These are phyloP conservation scores for Brachionichthys hirsutus DNA, from an alignment of 2,113 vertebrate species.

Conservation along the genomic window DNA sequence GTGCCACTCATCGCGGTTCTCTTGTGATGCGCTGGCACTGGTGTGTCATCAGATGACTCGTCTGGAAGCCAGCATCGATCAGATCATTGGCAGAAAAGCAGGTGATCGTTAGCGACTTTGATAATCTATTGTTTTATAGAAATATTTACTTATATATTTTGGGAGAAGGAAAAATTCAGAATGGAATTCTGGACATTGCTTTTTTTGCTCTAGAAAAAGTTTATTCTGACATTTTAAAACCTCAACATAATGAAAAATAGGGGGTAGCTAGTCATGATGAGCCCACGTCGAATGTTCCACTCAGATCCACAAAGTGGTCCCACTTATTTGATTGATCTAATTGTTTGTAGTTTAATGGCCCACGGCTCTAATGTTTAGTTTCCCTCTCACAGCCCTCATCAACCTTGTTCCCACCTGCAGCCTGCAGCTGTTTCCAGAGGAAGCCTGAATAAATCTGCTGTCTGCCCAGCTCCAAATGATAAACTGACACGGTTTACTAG, in stretches of 20 bases:
- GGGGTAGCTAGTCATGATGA: background rate
- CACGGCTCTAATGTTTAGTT: conserved; percentile 1
- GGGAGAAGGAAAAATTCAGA: too few relatives aligned
- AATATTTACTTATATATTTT: too few relatives aligned
- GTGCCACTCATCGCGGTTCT: conserved; percentile 21
- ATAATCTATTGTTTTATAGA: background rate
- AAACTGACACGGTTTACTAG: background rate
- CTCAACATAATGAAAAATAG: conserved; percentile 2
- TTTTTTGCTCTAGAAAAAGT: too few relatives aligned
- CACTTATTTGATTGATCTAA: background rate
- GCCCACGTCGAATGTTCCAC: background rate
- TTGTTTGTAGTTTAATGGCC: conserved; percentile 4
- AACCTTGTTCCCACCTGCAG: background rate
- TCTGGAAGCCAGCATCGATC: background rate
- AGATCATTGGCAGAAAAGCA: background rate
- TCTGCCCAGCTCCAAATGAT: background rate
- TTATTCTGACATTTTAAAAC: conserved; percentile 1
- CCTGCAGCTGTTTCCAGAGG: background rate
- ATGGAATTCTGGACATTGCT: too few relatives aligned
- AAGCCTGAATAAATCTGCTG: background rate
- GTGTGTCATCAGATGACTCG: background rate
- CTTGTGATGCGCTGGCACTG: conserved; percentile 14
- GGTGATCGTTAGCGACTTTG: conserved; percentile 1
- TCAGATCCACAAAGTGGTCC: conserved; percentile 5
- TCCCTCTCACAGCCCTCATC: conserved; percentile 1